A percentile compares a stretch with the other conserved stretches of the same genome.
Evolutionary conservation across 92 coral and sea anemone species (phyloP).

Genomic region (Umimayanthus kanabou): DNA sequence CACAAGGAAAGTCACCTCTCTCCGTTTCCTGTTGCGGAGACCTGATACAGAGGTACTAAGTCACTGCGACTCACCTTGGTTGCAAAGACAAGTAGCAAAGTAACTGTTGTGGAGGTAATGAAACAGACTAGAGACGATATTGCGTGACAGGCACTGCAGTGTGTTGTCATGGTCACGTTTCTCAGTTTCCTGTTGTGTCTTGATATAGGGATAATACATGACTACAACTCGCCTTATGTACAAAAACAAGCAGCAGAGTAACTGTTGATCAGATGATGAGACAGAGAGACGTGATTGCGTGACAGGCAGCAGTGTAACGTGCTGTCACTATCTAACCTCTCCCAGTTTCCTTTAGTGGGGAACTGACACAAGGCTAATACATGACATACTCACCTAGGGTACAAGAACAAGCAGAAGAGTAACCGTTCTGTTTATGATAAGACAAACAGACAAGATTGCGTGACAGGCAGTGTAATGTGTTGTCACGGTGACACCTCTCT

Average conservation of each 20-base stretch:
- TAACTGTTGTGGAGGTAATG: constrained; percentile 26
- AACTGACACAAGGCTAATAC: no score
- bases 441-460: constrained; percentile 77
- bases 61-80: constrained; percentile 65
- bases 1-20: not conserved
- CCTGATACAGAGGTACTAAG: not conserved
- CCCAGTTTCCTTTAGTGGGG: no score
- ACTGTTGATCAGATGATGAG: no score
- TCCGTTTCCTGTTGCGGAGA: not conserved
- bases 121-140: not conserved
- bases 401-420: constrained; percentile 84
- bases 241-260: no score
- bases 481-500: not conserved
- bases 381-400: constrained; percentile 61
- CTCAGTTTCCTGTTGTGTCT: not conserved
- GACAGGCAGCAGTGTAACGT: constrained; percentile 48
- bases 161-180: not conserved
- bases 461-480: not conserved
- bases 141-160: not conserved
- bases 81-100: constrained; percentile 85
- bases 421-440: constrained; percentile 72
- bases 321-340: no score
- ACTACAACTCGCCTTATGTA: constrained; percentile 30
- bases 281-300: constrained; percentile 85
- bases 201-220: not conserved